Base-by-base conservation (phyloP, 2,113 vertebrate species). In the Gobiocypris rarus region DNA sequence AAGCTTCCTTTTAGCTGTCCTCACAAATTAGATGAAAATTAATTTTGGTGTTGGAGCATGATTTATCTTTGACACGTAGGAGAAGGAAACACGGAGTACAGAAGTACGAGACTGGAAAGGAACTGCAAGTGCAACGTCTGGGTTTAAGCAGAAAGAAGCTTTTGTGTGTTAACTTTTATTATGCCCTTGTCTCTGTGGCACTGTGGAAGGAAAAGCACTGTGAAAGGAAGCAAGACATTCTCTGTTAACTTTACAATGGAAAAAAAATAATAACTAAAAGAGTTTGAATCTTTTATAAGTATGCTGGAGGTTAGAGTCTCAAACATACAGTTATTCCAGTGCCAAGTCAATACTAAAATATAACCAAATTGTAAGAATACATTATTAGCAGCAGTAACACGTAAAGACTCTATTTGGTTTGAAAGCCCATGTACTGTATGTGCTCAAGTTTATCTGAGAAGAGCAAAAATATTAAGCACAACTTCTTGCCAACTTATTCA, bases 21-120 rank as follows among this genome's bases (percentile, higher is more conserved):
- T 69, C 43, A n/a, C n/a, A n/a, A n/a, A n/a, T 83, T 17, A 59
- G 75, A 80, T 61, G 19, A 85, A 75, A 86, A 76, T 77, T 24
- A 5, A 26, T 82, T 75, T 76, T 34, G 41, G 63, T 77, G 48
- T 76, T 31, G 22, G 63, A 56, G 48, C 6, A 17, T 15, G 59
- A 69, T 84, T 67, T 56, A 19, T 82, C 38, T 71, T 78, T 41
- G 5, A 45, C 24, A 70, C 45, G 2, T 69, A 28, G 17, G 71
- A 59, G 61, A 58, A 61, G 31, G 31, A 80, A 85, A 85, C 45
- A 84, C 17, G 19, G 45, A 48, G n/a, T 75, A 19, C 22, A 24
- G 54, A 26, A 50, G 43, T 31, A n/a, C 5, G n/a, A 56, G 50
- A n/a, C 41, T 70, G 45, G 43, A 83, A 38, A 11, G 17, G 43